A percentile compares a stretch with the other conserved stretches of the same genome.
Conservation (phyloP, 2,797 vertebrate species). For the Pogoniulus pusillus region DNA sequence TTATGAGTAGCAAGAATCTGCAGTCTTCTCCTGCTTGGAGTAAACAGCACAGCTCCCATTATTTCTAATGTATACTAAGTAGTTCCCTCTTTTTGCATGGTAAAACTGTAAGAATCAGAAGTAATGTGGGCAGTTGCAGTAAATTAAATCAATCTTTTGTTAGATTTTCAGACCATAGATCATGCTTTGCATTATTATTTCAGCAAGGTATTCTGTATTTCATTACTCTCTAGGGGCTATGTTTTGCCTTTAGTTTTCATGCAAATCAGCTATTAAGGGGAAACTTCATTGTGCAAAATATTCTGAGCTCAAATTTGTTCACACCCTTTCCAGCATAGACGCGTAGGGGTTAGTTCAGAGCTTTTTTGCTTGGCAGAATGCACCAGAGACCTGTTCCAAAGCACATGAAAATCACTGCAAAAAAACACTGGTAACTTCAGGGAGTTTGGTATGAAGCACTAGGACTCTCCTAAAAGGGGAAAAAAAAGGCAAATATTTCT, state of each 20-base stretch:
- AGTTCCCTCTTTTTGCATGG: neutral
- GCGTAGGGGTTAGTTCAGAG: neutral
- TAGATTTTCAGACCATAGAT: neutral
- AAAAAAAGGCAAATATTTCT: constrained; percentile 37
- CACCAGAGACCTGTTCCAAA: neutral
- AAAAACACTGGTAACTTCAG: neutral
- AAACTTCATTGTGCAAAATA: neutral
- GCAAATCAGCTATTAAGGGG: neutral
- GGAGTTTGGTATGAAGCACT: constrained; percentile 7
- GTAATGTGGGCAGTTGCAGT: neutral
- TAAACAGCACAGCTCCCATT: neutral
- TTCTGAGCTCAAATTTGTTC: neutral
- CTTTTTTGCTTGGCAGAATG: neutral
- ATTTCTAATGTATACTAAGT: neutral
- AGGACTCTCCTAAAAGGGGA: constrained; percentile 36
- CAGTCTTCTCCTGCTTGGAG: neutral
- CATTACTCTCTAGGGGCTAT: neutral
- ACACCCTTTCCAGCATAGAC: neutral
- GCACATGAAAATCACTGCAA: neutral
- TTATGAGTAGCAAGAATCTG: neutral
- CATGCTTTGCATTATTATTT: neutral
- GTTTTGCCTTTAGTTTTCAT: neutral
- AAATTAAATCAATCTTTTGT: neutral
- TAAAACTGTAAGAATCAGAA: neutral
- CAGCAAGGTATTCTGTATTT: neutral